Percentiles rank a stretch among this genome's conserved stretches.
These are phyloP conservation scores for Drosophila rufa DNA, from an alignment of 1,140 invertebrate species.

Conservation along the genomic window DNA sequence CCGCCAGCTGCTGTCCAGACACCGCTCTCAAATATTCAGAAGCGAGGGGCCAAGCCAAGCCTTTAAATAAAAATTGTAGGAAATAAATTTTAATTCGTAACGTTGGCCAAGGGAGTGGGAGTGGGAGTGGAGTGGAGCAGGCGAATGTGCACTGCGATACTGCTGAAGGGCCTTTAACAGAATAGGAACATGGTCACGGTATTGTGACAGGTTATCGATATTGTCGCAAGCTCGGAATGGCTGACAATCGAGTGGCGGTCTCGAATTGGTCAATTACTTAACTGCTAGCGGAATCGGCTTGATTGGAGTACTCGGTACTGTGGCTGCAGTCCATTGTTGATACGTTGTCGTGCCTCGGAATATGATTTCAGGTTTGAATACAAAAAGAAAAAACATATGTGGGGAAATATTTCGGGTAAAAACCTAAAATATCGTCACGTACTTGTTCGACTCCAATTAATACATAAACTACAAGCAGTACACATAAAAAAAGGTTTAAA, in stretches of 20 bases:
- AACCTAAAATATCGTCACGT: no score
- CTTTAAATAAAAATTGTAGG: conserved; percentile 61
- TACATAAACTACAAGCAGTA: no score
- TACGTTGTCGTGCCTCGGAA: neutral
- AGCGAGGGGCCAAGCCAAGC: neutral
- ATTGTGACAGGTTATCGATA: conserved; percentile 51
- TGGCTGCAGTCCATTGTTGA: neutral
- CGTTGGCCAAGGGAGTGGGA: conserved; percentile 17
- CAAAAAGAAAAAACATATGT: no score
- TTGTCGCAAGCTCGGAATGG: conserved; percentile 33
- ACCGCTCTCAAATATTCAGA: conserved; percentile 28
- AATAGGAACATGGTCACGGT: conserved; percentile 29
- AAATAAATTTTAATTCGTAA: conserved; percentile 56
- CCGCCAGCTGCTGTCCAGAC: conserved; percentile 36
- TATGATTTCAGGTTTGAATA: neutral
- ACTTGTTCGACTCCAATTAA: no score
- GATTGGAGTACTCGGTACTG: conserved; percentile 16
- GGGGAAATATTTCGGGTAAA: no score
- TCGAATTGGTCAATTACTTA: conserved; percentile 43
- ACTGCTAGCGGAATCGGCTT: conserved; percentile 30
- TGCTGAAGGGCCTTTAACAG: conserved; percentile 2
- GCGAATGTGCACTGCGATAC: conserved; percentile 20
- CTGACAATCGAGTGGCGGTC: conserved; percentile 35
- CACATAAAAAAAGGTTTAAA: no score
- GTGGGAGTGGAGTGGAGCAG: neutral